Conservation (phyloP, 2,888 invertebrate species). For the Hemaris fuciformis region DNA sequence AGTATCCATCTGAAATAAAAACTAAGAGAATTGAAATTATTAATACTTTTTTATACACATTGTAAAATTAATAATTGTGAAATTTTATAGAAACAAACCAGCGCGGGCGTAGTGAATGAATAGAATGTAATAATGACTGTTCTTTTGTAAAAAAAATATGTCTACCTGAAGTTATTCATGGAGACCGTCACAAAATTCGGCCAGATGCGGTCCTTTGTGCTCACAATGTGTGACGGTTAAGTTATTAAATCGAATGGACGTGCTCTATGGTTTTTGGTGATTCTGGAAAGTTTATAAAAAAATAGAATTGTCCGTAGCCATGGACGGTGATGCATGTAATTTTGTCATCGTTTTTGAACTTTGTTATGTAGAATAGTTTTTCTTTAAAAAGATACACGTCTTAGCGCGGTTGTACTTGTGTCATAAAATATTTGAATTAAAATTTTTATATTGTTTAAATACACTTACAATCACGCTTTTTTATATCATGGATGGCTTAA, state of each 20-base stretch:
- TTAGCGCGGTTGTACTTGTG: no score
- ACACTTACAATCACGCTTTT: no score
- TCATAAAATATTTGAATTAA: no score
- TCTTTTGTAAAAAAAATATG: conserved; percentile 1
- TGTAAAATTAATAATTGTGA: background rate
- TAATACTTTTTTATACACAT: no score
- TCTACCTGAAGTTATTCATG: conserved; percentile 6
- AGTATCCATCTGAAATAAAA: no score
- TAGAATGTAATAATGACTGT: conserved; percentile 8
- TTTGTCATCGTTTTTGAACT: background rate
- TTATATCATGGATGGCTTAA: no score
- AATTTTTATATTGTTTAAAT: no score
- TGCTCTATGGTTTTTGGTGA: conserved; percentile 1
- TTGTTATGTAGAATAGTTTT: background rate
- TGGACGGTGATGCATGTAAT: background rate
- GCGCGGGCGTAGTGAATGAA: background rate
- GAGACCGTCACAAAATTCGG: conserved; percentile 4
- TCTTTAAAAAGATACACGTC: background rate
- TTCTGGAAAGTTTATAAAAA: conserved; percentile 2
- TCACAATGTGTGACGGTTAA: conserved; percentile 3
- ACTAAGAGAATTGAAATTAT: no score
- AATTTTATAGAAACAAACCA: conserved; percentile 1
- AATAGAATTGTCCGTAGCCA: background rate
- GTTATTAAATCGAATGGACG: conserved; percentile 8
- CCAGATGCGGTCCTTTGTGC: conserved; percentile 8